phyloP scores from a whole-genome alignment of 2,888 invertebrate genomes.

The Caradrina kadenii region DNA sequence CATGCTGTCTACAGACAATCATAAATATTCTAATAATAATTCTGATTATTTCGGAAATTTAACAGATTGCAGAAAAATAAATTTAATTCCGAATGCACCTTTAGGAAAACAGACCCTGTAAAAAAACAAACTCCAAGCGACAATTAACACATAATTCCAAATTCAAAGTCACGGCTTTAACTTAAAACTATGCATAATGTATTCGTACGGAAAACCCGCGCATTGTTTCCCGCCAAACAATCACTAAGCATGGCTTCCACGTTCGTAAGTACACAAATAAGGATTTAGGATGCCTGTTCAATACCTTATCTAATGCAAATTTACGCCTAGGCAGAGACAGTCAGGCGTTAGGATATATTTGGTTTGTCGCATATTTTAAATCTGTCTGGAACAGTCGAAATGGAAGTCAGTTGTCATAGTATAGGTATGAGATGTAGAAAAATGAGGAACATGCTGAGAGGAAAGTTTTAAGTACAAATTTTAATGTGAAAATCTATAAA shows the following conservation, averaged over 20 bases:
- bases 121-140: constrained; percentile 23
- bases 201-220: constrained; percentile 45
- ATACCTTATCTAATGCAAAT: constrained; percentile 55
- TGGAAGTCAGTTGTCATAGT: too few species aligned
- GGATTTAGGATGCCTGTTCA: constrained; percentile 46
- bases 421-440: too few species aligned
- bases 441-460: too few species aligned
- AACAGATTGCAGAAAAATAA: too few species aligned
- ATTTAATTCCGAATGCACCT: too few species aligned
- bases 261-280: constrained; percentile 29
- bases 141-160: constrained; percentile 42
- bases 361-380: constrained; percentile 16
- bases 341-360: constrained; percentile 25
- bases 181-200: constrained; percentile 42
- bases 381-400: constrained; percentile 4
- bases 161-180: constrained; percentile 34
- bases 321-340: constrained; percentile 36
- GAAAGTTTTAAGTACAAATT: too few species aligned
- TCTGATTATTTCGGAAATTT: too few species aligned
- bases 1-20: too few species aligned
- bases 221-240: constrained; percentile 19
- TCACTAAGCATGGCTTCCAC: constrained; percentile 34
- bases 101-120: background rate
- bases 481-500: too few species aligned
- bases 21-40: too few species aligned